phyloP scores from a whole-genome alignment of 2,888 invertebrate genomes.

The Augiades crinisus region DNA sequence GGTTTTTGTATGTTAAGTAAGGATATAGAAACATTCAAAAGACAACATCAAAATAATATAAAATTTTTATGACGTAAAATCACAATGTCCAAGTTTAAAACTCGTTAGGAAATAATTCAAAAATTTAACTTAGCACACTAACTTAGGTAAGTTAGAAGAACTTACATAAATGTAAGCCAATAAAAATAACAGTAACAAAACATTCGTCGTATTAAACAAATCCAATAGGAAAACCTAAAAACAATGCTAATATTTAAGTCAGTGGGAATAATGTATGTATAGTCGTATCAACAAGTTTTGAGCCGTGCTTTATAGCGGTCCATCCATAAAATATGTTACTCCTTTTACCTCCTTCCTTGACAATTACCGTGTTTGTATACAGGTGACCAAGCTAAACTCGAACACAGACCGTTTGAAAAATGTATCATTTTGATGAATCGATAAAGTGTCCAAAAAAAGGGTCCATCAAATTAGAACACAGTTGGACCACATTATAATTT shows the following conservation, averaged over 20 bases:
- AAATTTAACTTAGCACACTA: not conserved
- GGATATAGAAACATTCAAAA: conserved; percentile 2
- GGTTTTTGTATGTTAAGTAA: not conserved
- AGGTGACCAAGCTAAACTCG: no score
- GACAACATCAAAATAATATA: conserved; percentile 10
- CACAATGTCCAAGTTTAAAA: conserved; percentile 10
- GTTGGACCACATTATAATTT: no score
- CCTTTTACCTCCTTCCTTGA: no score
- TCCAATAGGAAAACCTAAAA: not conserved
- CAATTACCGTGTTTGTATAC: no score
- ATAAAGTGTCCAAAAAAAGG: no score
- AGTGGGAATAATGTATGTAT: not conserved
- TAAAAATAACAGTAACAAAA: not conserved
- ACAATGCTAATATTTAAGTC: not conserved
- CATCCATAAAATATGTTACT: no score
- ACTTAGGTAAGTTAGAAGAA: not conserved
- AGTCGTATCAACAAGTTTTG: no score
- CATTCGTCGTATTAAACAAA: not conserved
- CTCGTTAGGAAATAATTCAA: conserved; percentile 11
- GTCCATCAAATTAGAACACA: no score
- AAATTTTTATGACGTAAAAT: conserved; percentile 12
- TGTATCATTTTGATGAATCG: no score
- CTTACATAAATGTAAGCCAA: conserved; percentile 1
- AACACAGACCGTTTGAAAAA: no score
- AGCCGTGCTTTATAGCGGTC: no score